Evolutionary conservation across 2,113 vertebrate species (phyloP).

Genomic region (Baryphthengus martii): DNA sequence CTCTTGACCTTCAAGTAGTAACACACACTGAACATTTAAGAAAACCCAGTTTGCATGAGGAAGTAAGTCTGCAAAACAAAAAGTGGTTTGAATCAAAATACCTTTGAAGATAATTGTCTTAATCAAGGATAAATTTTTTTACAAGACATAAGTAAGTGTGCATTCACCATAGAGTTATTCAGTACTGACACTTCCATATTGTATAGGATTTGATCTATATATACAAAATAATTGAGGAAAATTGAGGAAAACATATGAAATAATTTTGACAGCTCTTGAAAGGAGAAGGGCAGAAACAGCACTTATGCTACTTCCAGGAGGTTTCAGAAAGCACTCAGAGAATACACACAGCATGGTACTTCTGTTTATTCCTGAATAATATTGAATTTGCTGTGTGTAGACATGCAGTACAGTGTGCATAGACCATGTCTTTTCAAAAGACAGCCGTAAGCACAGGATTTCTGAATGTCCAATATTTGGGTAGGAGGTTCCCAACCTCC

Average conservation of each 20-base stretch:
- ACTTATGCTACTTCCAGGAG: neutral
- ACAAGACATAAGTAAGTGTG: neutral
- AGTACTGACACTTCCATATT: neutral
- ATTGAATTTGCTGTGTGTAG: neutral
- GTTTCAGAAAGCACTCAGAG: neutral
- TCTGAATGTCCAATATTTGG: neutral
- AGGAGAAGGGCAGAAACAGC: neutral
- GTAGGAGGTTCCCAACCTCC: neutral
- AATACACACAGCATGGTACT: neutral
- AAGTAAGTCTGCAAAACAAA: neutral
- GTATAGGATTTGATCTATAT: neutral
- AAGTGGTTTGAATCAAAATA: neutral
- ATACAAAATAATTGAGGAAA: neutral
- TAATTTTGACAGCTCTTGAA: neutral
- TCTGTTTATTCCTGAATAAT: neutral
- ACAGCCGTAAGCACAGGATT: accelerated
- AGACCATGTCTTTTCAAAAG: neutral
- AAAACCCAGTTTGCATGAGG: neutral
- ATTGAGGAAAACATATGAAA: neutral
- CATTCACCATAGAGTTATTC: neutral
- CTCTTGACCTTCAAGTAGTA: neutral
- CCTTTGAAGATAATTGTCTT: neutral
- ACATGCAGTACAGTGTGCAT: neutral
- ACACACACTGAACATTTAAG: neutral
- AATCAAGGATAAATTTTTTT: neutral